Conservation (phyloP, 2,888 invertebrate genomes). For the Brassicogethes aeneus region DNA sequence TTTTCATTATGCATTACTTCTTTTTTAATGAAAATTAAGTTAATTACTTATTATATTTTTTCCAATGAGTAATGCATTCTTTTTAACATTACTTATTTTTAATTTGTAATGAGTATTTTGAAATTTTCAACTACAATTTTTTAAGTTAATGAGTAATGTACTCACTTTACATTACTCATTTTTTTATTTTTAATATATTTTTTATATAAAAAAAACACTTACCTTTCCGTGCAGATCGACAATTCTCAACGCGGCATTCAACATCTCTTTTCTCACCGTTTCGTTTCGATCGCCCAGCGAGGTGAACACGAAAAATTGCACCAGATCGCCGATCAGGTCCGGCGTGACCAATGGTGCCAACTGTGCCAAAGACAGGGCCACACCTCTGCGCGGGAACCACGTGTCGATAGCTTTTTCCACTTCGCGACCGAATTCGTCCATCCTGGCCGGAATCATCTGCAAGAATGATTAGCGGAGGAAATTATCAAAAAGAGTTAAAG, state of each 20-base stretch:
- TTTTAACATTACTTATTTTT: too few species aligned
- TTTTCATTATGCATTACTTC: too few species aligned
- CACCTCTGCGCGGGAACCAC: conserved; percentile 85
- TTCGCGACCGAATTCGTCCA: conserved; percentile 89
- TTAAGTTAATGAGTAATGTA: too few species aligned
- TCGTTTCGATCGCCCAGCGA: conserved; percentile 81
- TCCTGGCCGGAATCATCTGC: conserved; percentile 70
- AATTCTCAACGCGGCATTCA: conserved; percentile 84
- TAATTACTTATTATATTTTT: too few species aligned
- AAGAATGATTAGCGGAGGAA: conserved; percentile 10
- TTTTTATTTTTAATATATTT: background rate
- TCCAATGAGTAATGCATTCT: too few species aligned
- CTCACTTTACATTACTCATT: too few species aligned
- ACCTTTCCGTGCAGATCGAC: conserved; percentile 91
- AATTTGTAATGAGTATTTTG: too few species aligned
- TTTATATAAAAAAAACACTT: conserved; percentile 3
- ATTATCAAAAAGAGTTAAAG: conserved; percentile 4
- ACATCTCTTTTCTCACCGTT: conserved; percentile 80
- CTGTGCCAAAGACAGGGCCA: conserved; percentile 72
- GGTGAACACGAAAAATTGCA: conserved; percentile 76
- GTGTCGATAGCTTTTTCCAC: conserved; percentile 78
- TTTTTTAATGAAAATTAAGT: too few species aligned
- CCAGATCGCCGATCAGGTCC: conserved; percentile 58
- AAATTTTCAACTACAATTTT: too few species aligned
- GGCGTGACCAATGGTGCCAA: conserved; percentile 66